These are phyloP conservation scores for Dynastes grantii DNA, from an alignment of 2,888 invertebrate genomes.

Conservation along the genomic window DNA sequence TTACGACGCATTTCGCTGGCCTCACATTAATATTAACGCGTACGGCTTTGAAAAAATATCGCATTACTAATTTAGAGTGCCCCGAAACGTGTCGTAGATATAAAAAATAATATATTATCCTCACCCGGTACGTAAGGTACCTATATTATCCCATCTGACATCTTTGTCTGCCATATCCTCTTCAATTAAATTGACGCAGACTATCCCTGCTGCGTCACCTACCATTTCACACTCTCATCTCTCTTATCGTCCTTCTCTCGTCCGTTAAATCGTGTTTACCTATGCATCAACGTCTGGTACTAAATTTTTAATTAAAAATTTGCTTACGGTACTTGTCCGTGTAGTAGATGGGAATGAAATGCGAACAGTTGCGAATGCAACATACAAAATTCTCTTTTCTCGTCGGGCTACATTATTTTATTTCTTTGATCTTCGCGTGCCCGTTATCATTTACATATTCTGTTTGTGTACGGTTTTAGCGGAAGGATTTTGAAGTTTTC, in stretches of 20 bases:
- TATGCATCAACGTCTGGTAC: conserved; percentile 8
- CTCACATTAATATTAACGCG: too few species aligned
- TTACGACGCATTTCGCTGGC: too few species aligned
- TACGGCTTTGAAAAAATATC: too few species aligned
- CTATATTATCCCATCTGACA: conserved; percentile 2
- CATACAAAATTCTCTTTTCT: conserved; percentile 30
- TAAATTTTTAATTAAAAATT: conserved; percentile 37
- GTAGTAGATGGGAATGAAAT: not conserved
- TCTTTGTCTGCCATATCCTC: not conserved
- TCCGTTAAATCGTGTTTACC: conserved; percentile 25
- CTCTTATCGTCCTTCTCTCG: conserved; percentile 5
- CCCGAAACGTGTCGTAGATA: too few species aligned
- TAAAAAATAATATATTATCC: not conserved
- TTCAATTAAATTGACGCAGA: conserved; percentile 21
- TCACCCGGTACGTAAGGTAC: not conserved
- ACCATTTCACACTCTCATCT: conserved; percentile 3
- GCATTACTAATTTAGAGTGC: too few species aligned
- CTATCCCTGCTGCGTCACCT: conserved; percentile 1
- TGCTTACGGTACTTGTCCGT: not conserved
- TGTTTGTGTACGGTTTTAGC: conserved; percentile 15
- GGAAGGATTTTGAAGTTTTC: not conserved
- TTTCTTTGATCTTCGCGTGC: conserved; percentile 24
- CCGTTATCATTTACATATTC: conserved; percentile 31
- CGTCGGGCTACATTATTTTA: conserved; percentile 20
- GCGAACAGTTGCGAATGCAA: conserved; percentile 2